Evolutionary conservation across 2,797 vertebrate genomes (phyloP).

Genomic region (Rhadinocentrus ornatus): DNA sequence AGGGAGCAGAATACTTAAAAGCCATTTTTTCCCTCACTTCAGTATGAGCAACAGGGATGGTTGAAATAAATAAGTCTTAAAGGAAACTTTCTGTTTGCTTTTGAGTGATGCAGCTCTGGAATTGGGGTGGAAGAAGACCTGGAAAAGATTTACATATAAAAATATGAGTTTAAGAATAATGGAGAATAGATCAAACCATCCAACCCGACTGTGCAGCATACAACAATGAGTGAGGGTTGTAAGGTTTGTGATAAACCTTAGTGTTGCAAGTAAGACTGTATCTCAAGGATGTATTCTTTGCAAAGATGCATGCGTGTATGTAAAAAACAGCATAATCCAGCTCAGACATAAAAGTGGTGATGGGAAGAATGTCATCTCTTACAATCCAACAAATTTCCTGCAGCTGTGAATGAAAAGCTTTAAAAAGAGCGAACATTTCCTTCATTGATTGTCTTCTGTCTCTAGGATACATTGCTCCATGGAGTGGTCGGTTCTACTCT

Average conservation of each 20-base stretch:
- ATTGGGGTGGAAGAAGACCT: not conserved
- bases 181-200: not conserved
- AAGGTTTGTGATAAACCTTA: not conserved
- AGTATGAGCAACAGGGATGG: not conserved
- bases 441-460: constrained; percentile 51
- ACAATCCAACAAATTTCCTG: not conserved
- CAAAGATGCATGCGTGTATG: not conserved
- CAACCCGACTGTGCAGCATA: too few relatives aligned
- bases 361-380: not conserved
- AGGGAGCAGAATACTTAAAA: too few relatives aligned
- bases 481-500: constrained; percentile 99
- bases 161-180: not conserved
- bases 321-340: not conserved
- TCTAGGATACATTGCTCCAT: constrained; percentile 96
- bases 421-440: constrained; percentile 4
- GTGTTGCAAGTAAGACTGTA: too few relatives aligned
- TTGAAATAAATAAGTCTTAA: not conserved
- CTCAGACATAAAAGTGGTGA: not conserved
- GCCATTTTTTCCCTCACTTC: not conserved
- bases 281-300: not conserved
- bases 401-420: constrained; percentile 5
- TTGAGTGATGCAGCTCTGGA: not conserved
- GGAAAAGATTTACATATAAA: not conserved
- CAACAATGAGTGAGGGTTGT: not conserved
- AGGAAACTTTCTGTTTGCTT: not conserved